Percentiles rank a stretch among this genome's conserved stretches.
phyloP scores from a whole-genome alignment of 2,888 invertebrate genomes.

The Hecatera dysodea region DNA sequence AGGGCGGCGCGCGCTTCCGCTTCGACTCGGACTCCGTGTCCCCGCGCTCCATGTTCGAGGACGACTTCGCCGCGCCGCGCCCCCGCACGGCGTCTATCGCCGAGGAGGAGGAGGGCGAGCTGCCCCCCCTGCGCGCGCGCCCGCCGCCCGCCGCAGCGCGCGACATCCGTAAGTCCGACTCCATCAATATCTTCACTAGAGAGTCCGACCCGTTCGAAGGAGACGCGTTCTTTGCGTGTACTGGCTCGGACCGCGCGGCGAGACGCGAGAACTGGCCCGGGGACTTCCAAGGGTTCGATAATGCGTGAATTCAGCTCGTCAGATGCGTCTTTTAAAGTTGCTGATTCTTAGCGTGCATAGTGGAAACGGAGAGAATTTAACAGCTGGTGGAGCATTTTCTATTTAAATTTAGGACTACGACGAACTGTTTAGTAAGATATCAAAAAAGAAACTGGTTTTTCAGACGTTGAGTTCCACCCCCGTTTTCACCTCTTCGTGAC shows the following conservation, averaged over 20 bases:
- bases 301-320: slow-evolving; percentile 76
- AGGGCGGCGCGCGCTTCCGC: slow-evolving; percentile 82
- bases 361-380: slow-evolving; percentile 1
- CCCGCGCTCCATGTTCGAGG: slow-evolving; percentile 91
- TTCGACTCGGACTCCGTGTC: slow-evolving; percentile 88
- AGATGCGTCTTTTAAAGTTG: slow-evolving; percentile 5
- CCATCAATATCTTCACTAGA: slow-evolving; percentile 96
- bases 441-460: background rate
- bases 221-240: slow-evolving; percentile 95
- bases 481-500: background rate
- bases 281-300: slow-evolving; percentile 87
- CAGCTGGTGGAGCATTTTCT: background rate
- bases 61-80: slow-evolving; percentile 92
- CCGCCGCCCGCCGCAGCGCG: slow-evolving; percentile 84
- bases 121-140: slow-evolving; percentile 81
- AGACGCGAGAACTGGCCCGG: slow-evolving; percentile 89
- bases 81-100: slow-evolving; percentile 86
- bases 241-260: slow-evolving; percentile 87
- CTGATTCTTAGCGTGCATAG: background rate
- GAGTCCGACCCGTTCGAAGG: slow-evolving; percentile 97
- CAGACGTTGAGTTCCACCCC: background rate
- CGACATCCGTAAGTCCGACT: slow-evolving; percentile 96
- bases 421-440: background rate
- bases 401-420: background rate
- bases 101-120: slow-evolving; percentile 86